Base-by-base conservation (phyloP, 2,797 vertebrate species). In the Tokudaia muenninki region DNA sequence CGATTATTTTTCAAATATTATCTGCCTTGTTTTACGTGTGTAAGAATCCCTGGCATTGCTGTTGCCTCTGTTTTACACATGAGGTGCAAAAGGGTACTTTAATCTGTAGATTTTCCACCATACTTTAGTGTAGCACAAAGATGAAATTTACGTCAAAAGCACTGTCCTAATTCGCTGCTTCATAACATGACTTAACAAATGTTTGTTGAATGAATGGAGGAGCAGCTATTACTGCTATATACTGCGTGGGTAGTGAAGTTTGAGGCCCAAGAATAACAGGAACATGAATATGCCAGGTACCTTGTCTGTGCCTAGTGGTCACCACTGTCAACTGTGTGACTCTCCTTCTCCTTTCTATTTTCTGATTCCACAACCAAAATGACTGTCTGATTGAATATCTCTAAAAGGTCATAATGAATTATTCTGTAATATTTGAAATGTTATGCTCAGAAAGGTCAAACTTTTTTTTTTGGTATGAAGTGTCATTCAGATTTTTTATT, bases 401-500 rank as follows among this genome's bases (percentile, higher is more conserved):
- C 92, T 96, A 93, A 97, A 98, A 98, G 96, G 97, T 97, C 95
- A 78, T 96, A 82, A 97, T 96, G 84, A 97, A 96, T 97, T 97
- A 97, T 96, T 97, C 95, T 93, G 57, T 96, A 97, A 97, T 97
- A 87, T 98, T 92, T 95, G 92, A 92, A 98, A 63, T 97, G n/a
- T 50, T 96, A 50, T 16, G 0, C 87, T 97, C 90, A 91, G 95
- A 98, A 97, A 93, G n/a, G 83, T 97, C 83, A 82, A 82, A 63
- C 84, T 1, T 41, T 41, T 41, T 41, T 41, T 2, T 82, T 91
- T 22, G 34, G 6, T 95, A 87, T 96, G 83, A 97, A 93, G 91
- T 94, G 59, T 57, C 52, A 92, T 81, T 90, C 24, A 41, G 52
- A 74, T 95, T 89, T 95, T 17, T 93, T 98, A 88, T 61, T 22